Conservation (phyloP, 2,888 invertebrate species). For the Dolichopus griseipennis region DNA sequence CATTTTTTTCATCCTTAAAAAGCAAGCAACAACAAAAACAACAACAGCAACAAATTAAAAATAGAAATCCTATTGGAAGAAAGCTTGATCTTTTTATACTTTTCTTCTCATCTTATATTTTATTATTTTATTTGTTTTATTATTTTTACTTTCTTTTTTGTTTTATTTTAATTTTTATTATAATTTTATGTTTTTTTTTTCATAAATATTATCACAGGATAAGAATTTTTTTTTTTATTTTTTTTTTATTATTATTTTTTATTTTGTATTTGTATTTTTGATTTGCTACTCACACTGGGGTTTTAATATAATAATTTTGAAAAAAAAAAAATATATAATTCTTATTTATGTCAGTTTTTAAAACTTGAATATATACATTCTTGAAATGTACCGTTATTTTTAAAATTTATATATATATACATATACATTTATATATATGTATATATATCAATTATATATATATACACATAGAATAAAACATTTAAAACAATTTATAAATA, state of each 20-base stretch:
- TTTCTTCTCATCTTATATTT: too few relatives aligned
- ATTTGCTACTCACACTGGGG: constrained; percentile 3
- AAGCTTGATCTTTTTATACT: too few relatives aligned
- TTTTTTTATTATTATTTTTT: background rate
- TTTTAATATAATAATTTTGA: too few relatives aligned
- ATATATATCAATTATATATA: background rate
- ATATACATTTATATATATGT: background rate
- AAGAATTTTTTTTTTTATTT: background rate
- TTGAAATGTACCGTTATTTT: background rate
- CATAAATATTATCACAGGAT: constrained; percentile 2
- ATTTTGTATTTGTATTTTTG: constrained; percentile 3
- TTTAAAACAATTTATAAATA: constrained; percentile 3
- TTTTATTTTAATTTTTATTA: too few relatives aligned
- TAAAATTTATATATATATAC: background rate
- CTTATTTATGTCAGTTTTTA: constrained; percentile 4
- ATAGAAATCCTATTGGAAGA: too few relatives aligned
- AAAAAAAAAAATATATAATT: too few relatives aligned
- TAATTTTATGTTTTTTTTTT: background rate
- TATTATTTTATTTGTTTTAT: too few relatives aligned
- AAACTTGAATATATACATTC: background rate
- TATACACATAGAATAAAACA: background rate
- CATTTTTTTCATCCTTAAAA: too few relatives aligned
- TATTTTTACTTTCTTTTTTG: too few relatives aligned
- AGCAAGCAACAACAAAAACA: too few relatives aligned
- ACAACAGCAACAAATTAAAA: too few relatives aligned